Base-by-base conservation (phyloP, 2,888 invertebrate genomes). In the Drosophila eohydei region DNA sequence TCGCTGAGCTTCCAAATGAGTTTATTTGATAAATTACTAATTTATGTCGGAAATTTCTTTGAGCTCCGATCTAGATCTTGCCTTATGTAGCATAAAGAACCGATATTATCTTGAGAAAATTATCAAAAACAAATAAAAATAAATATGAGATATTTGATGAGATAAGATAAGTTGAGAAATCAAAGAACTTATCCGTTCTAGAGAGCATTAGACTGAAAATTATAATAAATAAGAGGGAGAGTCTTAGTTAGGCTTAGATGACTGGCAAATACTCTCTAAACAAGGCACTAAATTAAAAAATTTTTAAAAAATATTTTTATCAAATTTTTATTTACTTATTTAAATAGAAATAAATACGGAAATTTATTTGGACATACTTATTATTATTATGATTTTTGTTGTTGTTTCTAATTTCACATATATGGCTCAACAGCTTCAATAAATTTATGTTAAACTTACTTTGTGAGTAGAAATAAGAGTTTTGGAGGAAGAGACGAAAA, bases 11-110 rank as follows among this genome's bases (percentile, higher is more conserved):
- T 14, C 34, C 56, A 54, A 62, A 69, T 48, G 63, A 26, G 64
- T 38, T 71, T 9, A 44, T 40, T 64, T 64, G 69, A 69, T 85
- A 71, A 76, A 64, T 67, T 58, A 63, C 62, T 60, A 46, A 80
- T 66, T 76, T 63, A 69, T 76, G 71, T 56, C 60, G 1, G 14
- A 40, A 54, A 16, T 44, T 28, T 21, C 38, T 16, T 40, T 34
- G 6, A 28, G 28, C 26, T n/a, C 9, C 40, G 41, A 48, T 55
- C 28, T 21, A 36, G 14, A 66, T 50, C 36, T 36, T 16, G 50
- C 16, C 41, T 50, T 43, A 56, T 2, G 12, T 16, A 50, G 50
- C 12, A 34, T 12, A 50, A 50, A 50, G 12, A 34, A 50, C 7
- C 21, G 52, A 52, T 52, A 11, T 9, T 52, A 55, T 55, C 40